phyloP scores from a whole-genome alignment of 2,888 invertebrate genomes.

The Automeris io region DNA sequence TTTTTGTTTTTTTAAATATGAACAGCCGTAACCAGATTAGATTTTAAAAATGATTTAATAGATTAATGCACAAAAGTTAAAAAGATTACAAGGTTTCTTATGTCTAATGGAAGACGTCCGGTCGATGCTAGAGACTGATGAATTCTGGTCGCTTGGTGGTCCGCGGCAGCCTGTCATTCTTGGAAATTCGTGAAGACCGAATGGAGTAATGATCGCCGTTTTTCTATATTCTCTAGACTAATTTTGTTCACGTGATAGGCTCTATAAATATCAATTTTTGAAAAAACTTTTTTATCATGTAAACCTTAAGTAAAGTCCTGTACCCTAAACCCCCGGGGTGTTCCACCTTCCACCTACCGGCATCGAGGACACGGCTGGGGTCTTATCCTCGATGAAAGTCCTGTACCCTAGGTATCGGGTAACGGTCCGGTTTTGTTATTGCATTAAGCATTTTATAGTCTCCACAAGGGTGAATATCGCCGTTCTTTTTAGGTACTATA shows the following conservation, averaged over 20 bases:
- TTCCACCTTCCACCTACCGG: no score
- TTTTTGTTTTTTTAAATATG: not conserved
- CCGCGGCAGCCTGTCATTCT: constrained; percentile 29
- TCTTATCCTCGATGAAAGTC: no score
- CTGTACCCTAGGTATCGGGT: constrained; percentile 13
- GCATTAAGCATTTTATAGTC: constrained; percentile 16
- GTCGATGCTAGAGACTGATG: no score
- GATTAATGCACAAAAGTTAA: no score
- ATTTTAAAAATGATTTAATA: no score
- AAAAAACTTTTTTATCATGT: constrained; percentile 10
- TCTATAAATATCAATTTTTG: constrained; percentile 11
- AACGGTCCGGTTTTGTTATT: constrained; percentile 16
- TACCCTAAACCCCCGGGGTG: no score
- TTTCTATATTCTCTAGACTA: constrained; percentile 10
- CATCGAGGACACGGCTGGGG: no score
- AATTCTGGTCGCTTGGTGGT: no score
- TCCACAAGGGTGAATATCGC: constrained; percentile 25
- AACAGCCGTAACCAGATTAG: constrained; percentile 4
- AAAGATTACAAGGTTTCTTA: no score
- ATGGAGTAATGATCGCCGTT: constrained; percentile 12
- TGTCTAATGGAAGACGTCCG: no score
- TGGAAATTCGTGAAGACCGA: constrained; percentile 29
- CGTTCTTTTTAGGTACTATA: not conserved
- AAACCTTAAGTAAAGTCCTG: constrained; percentile 13
- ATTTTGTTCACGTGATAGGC: constrained; percentile 11